These are phyloP conservation scores for Corvus hawaiiensis DNA, from an alignment of 2,113 vertebrate species.

Conservation along the genomic window DNA sequence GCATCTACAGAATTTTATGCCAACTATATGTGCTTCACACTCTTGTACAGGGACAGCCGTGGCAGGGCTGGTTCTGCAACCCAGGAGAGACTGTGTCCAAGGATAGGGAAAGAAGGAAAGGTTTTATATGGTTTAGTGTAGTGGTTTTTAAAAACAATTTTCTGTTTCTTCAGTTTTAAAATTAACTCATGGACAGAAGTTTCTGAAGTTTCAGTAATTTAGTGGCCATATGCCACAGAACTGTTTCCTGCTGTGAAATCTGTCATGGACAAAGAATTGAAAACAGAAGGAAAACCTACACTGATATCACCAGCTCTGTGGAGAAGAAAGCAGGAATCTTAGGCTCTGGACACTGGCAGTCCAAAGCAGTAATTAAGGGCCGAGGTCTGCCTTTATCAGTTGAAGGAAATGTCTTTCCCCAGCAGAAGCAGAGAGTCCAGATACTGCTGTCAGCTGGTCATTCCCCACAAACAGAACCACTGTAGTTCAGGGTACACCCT, in stretches of 20 bases:
- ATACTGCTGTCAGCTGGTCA: background rate
- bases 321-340: background rate
- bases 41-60: background rate
- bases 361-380: background rate
- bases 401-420: background rate
- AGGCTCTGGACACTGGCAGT: constrained; percentile 2
- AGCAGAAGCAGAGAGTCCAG: background rate
- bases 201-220: constrained; percentile 70
- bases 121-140: background rate
- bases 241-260: constrained; percentile 71
- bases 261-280: constrained; percentile 66
- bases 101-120: background rate
- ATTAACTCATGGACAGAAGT: constrained; percentile 72
- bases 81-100: background rate
- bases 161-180: constrained; percentile 60
- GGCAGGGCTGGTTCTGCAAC: background rate
- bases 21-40: rapidly evolving
- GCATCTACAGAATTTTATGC: background rate
- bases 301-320: constrained; percentile 40
- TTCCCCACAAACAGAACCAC: background rate
- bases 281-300: constrained; percentile 64
- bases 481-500: background rate
- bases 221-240: constrained; percentile 70
- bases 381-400: background rate
- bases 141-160: background rate